Evolutionary conservation across 2,113 vertebrate species (phyloP), one percentile per base, ranked within the genome.

Genomic region (Tringa solitaria): DNA sequence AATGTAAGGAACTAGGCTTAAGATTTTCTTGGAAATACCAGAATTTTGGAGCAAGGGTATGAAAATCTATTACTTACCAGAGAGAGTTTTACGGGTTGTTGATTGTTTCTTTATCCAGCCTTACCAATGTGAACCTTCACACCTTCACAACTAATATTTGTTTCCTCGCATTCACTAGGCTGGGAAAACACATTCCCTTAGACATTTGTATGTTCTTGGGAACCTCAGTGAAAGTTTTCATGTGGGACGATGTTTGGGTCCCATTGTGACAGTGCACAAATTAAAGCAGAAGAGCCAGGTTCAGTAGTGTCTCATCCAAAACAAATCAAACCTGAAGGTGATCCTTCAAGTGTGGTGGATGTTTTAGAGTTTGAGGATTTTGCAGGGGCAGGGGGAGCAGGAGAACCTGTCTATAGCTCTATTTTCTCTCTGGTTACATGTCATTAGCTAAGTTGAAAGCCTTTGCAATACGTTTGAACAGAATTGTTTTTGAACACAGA

Each of bases 341-440:
- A 33, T 45, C 10, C 9, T 87, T 30, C 41, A 83, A 35, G 5
- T 1, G 1, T 41, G 26, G 9, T 12, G 2, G 21, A 2, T 41
- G 27, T 21, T 81, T 46, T 32, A n/a, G 63, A 19, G 12, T 45
- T 48, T 83, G 30, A 35, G 13, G 21, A 5, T 18, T 10, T 16
- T 51, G 27, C 3, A 3, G 14, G 16, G 21, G 4, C 4, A 20
- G 35, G 28, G 37, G 4, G 6, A 6, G 22, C 8, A 4, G 6
- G 11, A 14, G 6, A 19, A 7, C 18, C 7, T 59, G 32, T 43
- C 5, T 56, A 2, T 2, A 61, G 41, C n/a, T 93, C 21, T 8
- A 3, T 85, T 76, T 76, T 64, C 45, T 76, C 45, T 37, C 30
- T 56, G 39, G 12, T 65, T 69, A 7, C 23, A 4, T n/a, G 68